Base-by-base conservation (phyloP, 64 coral and sea anemone genomes). In the Stichodactyla helianthus region DNA sequence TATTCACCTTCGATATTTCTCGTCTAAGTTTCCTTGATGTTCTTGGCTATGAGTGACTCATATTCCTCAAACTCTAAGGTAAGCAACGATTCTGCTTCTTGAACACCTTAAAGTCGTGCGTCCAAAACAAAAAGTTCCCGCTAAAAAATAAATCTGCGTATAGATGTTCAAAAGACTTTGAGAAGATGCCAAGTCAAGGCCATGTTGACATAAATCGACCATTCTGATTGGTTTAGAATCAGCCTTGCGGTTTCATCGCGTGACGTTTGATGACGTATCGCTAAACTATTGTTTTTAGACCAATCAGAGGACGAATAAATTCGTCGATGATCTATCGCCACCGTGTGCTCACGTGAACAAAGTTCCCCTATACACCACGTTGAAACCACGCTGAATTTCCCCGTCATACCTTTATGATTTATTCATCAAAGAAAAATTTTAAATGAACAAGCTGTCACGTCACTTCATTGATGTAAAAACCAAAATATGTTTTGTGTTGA, bases 141-240 rank as follows among this genome's bases (percentile, higher is more conserved):
- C 85, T 59, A 82, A 92, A 89, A 89, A 91, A 92, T 92, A 85
- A 71, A 87, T 87, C 90, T 92, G 85, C 90, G 90, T 92, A 71
- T 91, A 76, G 65, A 91, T 81, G 84, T 92, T 92, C 90, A 92
- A 82, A 77, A 16, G 74, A 79, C 18, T 92, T 87, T 79, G 78
- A 85, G 62, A 28, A 56, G 61, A 10, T 91, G 89, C 89, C 89
- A 91, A 92, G 84, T 55, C 79, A 44, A 56, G 50, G 84, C 62
- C 50, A 51, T 76, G 88, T 89, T 83, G 88, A 89, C 88, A 67
- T 71, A 79, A 84, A 84, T 92, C 78, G 55, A 55, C 17, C 51
- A 84, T 82, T 92, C 53, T 92, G 77, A 92, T 92, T 92, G 90
- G 90, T 11, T 59, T 1, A 61, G 19, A 35, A 55, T 35, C 55